A percentile compares a stretch with the other conserved stretches of the same genome.
Conservation (phyloP, 2,888 invertebrate genomes). For the Xiphydria camelus region DNA sequence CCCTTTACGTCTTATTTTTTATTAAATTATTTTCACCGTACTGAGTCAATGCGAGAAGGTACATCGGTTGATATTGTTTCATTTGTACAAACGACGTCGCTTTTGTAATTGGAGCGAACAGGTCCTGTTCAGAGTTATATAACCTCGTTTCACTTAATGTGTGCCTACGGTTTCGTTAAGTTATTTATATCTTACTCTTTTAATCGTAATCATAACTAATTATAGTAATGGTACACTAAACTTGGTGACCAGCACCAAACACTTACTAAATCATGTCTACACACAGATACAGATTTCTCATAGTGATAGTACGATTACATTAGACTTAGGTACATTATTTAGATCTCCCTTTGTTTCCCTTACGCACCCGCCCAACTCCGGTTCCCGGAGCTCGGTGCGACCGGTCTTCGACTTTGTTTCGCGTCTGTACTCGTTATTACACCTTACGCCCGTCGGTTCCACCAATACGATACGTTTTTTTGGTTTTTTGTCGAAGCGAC, state of each 20-base stretch:
- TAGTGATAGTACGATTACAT: conserved; percentile 38
- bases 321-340: conserved; percentile 32
- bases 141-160: too few species aligned
- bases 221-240: conserved; percentile 26
- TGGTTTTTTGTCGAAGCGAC: not conserved
- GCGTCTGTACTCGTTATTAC: conserved; percentile 6
- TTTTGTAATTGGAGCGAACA: conserved; percentile 15
- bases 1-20: not conserved
- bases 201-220: conserved; percentile 38
- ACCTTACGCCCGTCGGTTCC: conserved; percentile 10
- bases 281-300: conserved; percentile 53
- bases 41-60: conserved; percentile 22
- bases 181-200: conserved; percentile 27
- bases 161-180: conserved; percentile 6
- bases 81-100: conserved; percentile 28
- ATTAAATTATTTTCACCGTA: conserved; percentile 17
- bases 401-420: conserved; percentile 1
- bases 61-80: conserved; percentile 20
- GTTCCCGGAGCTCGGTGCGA: too few species aligned
- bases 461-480: conserved; percentile 12
- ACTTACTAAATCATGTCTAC: conserved; percentile 54
- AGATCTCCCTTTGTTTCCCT: not conserved
- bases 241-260: conserved; percentile 57
- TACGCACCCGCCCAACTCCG: not conserved
- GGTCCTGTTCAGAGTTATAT: conserved; percentile 6